Evolutionary conservation across 2,113 vertebrate genomes (phyloP).

Genomic region (Antigone vipio): DNA sequence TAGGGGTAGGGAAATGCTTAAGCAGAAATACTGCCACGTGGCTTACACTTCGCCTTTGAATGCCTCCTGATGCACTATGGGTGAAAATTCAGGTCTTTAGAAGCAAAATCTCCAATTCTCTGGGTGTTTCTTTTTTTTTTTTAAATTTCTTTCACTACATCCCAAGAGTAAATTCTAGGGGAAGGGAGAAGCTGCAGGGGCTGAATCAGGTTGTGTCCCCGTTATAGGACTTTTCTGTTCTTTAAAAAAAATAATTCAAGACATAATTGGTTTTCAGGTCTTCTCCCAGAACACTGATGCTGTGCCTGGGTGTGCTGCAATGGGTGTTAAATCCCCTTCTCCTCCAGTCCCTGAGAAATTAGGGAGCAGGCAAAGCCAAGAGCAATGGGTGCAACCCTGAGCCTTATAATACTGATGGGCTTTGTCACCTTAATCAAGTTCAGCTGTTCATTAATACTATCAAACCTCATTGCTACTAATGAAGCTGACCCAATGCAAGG

Average conservation of each 20-base stretch:
- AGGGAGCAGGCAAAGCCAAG: background rate
- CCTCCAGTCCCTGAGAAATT: background rate
- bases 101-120: background rate
- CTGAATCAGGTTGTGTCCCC: background rate
- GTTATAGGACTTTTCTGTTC: background rate
- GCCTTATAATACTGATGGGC: slow-evolving; percentile 30
- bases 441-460: slow-evolving; percentile 14
- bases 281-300: slow-evolving; percentile 41
- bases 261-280: background rate
- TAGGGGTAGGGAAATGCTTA: background rate
- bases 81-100: background rate
- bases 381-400: background rate
- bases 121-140: background rate
- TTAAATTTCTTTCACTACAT: background rate
- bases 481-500: background rate
- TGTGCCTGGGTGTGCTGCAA: background rate
- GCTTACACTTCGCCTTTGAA: background rate
- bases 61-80: background rate
- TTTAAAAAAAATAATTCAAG: background rate
- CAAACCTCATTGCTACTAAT: background rate
- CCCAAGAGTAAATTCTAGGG: background rate
- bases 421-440: background rate
- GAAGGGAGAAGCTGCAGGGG: background rate
- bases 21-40: background rate
- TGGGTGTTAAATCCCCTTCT: background rate